phyloP scores from a whole-genome alignment of 92 coral and sea anemone species.

The Parazoanthus darwini region DNA sequence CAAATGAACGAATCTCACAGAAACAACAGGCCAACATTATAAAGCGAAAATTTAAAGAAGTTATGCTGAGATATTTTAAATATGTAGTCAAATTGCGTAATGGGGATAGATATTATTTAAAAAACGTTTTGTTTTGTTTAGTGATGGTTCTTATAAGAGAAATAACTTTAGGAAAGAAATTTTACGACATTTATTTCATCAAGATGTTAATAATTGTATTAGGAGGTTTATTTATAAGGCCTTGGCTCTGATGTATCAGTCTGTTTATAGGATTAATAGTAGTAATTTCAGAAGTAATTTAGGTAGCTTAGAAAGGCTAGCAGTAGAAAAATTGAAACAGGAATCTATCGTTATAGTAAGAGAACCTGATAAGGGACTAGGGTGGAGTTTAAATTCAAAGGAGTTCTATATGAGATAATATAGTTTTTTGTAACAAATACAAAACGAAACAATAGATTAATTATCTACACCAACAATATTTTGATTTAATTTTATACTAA shows the following conservation, averaged over 20 bases:
- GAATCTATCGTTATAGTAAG: neutral
- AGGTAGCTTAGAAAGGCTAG: neutral
- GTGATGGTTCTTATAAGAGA: neutral
- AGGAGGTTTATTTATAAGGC: conserved; percentile 10
- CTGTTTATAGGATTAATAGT: neutral
- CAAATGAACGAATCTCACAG: neutral
- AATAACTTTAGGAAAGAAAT: neutral
- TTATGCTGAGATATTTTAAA: neutral
- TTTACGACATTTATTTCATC: neutral
- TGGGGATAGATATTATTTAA: neutral
- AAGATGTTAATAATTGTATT: neutral
- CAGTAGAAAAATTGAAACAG: neutral
- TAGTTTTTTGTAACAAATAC: too few species aligned
- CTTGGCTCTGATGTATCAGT: neutral
- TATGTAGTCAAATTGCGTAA: neutral
- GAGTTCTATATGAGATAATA: too few species aligned
- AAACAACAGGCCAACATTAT: neutral
- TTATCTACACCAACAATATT: too few species aligned
- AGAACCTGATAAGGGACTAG: conserved; percentile 1
- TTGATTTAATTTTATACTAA: too few species aligned
- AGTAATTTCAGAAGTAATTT: neutral
- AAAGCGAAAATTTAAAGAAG: neutral
- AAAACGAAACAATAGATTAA: too few species aligned
- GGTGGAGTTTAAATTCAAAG: too few species aligned
- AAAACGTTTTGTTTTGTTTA: too few species aligned